phyloP scores from a whole-genome alignment of 2,888 invertebrate genomes.

The Hymenopus coronatus region DNA sequence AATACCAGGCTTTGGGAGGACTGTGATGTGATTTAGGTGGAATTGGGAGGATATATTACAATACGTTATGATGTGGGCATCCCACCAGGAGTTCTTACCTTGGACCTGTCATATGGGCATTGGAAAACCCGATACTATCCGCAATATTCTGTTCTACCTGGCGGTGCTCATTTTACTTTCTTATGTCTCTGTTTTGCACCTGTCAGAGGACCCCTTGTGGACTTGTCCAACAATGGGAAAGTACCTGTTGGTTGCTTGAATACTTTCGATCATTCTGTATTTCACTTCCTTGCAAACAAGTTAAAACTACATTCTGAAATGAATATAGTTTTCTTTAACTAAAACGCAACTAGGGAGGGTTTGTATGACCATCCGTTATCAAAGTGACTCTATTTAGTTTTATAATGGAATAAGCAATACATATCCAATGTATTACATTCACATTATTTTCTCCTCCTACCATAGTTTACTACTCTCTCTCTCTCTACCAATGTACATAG shows the following conservation, averaged over 20 bases:
- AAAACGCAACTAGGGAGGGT: rapidly evolving
- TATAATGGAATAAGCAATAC: no score
- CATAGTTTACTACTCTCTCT: no score
- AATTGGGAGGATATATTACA: slow-evolving; percentile 6
- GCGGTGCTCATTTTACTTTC: background rate
- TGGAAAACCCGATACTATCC: background rate
- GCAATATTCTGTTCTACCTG: background rate
- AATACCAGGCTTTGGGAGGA: slow-evolving; percentile 4
- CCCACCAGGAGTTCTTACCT: background rate
- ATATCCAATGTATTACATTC: no score
- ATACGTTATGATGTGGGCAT: background rate
- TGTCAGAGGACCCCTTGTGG: background rate
- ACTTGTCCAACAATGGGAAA: background rate
- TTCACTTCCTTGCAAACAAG: no score
- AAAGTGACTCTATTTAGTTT: no score
- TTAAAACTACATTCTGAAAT: no score
- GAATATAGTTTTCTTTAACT: no score
- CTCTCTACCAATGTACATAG: no score
- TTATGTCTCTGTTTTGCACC: background rate
- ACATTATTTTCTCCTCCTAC: no score
- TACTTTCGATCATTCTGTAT: no score
- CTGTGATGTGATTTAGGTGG: slow-evolving; percentile 10
- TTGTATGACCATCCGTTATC: no score
- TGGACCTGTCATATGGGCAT: background rate
- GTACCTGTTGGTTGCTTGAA: background rate